A percentile compares a stretch with the other conserved stretches of the same genome.
Conservation (phyloP, 1,140 invertebrate species). For the Anagrus nilaparvatae region DNA sequence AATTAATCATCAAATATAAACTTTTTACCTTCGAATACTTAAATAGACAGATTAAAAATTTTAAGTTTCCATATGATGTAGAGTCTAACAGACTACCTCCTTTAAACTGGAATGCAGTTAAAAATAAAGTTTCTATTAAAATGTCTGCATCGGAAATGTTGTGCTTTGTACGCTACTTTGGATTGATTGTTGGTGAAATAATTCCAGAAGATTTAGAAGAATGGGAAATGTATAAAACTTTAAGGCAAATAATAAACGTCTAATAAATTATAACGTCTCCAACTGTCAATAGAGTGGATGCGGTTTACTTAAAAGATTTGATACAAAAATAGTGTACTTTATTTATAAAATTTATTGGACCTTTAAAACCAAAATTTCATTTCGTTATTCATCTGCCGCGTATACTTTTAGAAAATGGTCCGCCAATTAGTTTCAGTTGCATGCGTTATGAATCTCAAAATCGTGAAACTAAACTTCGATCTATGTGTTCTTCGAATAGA, state of each 20-base stretch:
- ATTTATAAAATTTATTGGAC: conserved; percentile 12
- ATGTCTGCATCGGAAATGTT: conserved; percentile 2
- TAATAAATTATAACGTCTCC: no score
- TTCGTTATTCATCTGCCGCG: conserved; percentile 11
- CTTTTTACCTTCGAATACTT: not conserved
- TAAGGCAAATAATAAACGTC: not conserved
- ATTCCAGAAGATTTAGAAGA: not conserved
- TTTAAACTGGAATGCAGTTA: not conserved
- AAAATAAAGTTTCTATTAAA: not conserved
- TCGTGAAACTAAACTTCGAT: no score
- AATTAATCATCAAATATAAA: not conserved
- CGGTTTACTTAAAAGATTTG: conserved; percentile 4
- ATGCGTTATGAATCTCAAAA: conserved; percentile 16
- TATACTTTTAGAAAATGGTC: conserved; percentile 14
- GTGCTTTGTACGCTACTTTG: not conserved
- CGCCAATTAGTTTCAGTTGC: conserved; percentile 6
- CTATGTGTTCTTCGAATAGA: no score
- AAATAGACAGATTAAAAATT: not conserved
- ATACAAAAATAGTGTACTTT: conserved; percentile 13
- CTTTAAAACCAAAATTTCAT: conserved; percentile 16
- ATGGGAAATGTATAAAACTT: not conserved
- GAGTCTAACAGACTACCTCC: not conserved
- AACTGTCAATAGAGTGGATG: no score
- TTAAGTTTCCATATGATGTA: not conserved
- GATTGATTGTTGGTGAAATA: not conserved